Evolutionary conservation across 2,797 vertebrate genomes (phyloP).

Genomic region (Lindbergichthys nudifrons): DNA sequence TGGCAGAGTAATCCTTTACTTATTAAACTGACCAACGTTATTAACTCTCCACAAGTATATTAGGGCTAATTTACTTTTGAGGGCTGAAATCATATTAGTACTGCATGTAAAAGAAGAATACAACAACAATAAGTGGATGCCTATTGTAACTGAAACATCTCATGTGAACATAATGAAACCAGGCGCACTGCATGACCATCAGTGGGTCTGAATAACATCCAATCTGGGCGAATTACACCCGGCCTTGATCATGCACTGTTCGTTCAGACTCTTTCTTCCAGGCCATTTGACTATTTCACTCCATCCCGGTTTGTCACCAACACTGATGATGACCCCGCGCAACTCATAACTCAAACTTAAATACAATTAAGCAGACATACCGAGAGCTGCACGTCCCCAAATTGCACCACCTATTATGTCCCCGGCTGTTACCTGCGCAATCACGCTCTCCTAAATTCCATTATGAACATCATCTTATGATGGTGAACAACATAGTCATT

Average conservation of each 20-base stretch:
- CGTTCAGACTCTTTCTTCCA: conserved; percentile 20
- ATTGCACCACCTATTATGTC: conserved; percentile 40
- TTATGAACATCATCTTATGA: conserved; percentile 43
- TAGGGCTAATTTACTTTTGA: conserved; percentile 24
- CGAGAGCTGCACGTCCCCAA: conserved; percentile 8
- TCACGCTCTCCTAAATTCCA: conserved; percentile 45
- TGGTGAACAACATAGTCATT: conserved; percentile 58
- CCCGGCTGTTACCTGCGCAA: conserved; percentile 46
- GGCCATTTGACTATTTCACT: conserved; percentile 34
- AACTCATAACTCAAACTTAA: conserved; percentile 25
- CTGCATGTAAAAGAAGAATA: conserved; percentile 23
- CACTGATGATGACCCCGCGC: conserved; percentile 20
- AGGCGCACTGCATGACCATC: conserved; percentile 48
- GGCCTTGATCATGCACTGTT: conserved; percentile 56
- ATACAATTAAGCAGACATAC: conserved; percentile 41
- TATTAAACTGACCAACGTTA: conserved; percentile 44
- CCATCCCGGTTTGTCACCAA: conserved; percentile 32
- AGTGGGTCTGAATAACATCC: conserved; percentile 56
- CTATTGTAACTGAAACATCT: conserved; percentile 32
- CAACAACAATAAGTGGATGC: too few relatives aligned
- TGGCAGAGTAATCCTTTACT: conserved; percentile 36
- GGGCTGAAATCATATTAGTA: conserved; percentile 19
- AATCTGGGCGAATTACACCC: conserved; percentile 49
- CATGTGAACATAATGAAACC: conserved; percentile 56
- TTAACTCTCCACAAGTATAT: conserved; percentile 26